phyloP scores from a whole-genome alignment of 2,888 invertebrate species.

The Allophyes oxyacanthae region DNA sequence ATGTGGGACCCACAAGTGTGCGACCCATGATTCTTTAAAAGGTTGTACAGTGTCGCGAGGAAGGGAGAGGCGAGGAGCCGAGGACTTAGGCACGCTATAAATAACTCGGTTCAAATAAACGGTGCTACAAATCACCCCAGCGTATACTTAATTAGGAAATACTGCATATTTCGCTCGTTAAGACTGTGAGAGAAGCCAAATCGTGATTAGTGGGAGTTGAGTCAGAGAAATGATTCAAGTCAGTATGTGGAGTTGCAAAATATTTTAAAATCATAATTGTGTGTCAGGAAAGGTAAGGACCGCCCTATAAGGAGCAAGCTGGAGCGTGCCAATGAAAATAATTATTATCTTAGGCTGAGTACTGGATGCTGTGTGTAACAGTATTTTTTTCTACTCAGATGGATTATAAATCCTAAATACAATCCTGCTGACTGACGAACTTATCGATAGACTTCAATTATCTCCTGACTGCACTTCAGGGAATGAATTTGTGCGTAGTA shows the following conservation, averaged over 20 bases:
- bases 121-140: slow-evolving; percentile 63
- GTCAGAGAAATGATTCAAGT: slow-evolving; percentile 14
- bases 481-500: slow-evolving; percentile 25
- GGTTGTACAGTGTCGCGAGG: slow-evolving; percentile 43
- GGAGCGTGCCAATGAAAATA: too few relatives aligned
- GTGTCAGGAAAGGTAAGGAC: background rate
- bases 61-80: slow-evolving; percentile 45
- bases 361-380: too few relatives aligned
- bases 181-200: slow-evolving; percentile 37
- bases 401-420: too few relatives aligned
- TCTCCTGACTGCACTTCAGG: slow-evolving; percentile 19
- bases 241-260: slow-evolving; percentile 9
- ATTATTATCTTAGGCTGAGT: too few relatives aligned
- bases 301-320: background rate
- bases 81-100: slow-evolving; percentile 62
- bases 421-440: too few relatives aligned
- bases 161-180: slow-evolving; percentile 57
- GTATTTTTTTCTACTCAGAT: too few relatives aligned
- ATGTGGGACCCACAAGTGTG: slow-evolving; percentile 29
- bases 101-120: slow-evolving; percentile 65
- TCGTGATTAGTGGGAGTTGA: slow-evolving; percentile 32
- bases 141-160: slow-evolving; percentile 65
- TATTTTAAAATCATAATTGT: background rate
- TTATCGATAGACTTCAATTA: background rate
- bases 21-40: slow-evolving; percentile 46